Evolutionary conservation across 2,888 invertebrate genomes (phyloP).

Genomic region (Aphrophora alni): DNA sequence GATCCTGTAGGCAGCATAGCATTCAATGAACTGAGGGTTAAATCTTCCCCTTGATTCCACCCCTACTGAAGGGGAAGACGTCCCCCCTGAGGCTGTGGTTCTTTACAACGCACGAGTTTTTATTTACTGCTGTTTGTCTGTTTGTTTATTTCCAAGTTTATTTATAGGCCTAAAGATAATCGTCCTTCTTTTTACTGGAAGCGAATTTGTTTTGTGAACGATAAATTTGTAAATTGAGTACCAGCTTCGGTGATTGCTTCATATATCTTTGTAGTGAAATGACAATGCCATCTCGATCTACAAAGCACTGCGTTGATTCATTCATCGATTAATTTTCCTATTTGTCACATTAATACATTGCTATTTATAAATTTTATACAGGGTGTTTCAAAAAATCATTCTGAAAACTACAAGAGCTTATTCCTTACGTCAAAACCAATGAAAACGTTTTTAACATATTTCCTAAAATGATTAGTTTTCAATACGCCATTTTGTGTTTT

Average conservation of each 20-base stretch:
- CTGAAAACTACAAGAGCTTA: no score
- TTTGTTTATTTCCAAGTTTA: not conserved
- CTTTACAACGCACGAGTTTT: conserved; percentile 1
- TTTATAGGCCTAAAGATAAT: not conserved
- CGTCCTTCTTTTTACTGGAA: not conserved
- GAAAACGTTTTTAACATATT: no score
- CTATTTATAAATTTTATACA: no score
- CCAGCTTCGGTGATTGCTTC: not conserved
- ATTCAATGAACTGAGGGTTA: conserved; percentile 9
- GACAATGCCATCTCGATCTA: not conserved
- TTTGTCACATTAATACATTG: no score
- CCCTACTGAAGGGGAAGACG: not conserved
- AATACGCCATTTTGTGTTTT: no score
- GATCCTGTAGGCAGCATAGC: not conserved
- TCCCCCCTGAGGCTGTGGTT: not conserved
- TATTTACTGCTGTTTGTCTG: not conserved
- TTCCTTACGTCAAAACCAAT: no score
- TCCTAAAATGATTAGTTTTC: no score
- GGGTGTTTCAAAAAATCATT: no score
- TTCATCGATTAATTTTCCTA: no score
- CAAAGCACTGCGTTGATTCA: no score
- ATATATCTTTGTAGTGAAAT: not conserved
- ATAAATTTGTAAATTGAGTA: not conserved
- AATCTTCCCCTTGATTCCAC: not conserved
- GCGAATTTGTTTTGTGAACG: not conserved